Percentiles rank a stretch among this genome's conserved stretches.
Evolutionary conservation across 2,797 vertebrate genomes (phyloP).

Genomic region (Botia almorhae): DNA sequence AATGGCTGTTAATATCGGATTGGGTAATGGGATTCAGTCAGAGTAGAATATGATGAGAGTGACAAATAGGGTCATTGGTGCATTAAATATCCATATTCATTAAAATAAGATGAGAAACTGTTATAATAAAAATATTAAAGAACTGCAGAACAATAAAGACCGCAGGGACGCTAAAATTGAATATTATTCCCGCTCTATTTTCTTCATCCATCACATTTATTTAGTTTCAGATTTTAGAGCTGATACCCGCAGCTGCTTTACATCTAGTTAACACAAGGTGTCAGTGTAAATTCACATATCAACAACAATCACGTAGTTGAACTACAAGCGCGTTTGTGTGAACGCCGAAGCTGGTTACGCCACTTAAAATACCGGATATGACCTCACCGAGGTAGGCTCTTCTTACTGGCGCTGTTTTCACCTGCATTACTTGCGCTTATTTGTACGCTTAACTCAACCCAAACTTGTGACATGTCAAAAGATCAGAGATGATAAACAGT

Average conservation of each 20-base stretch:
- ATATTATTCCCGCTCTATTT: too few species aligned
- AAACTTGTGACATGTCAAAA: not conserved
- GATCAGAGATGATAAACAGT: not conserved
- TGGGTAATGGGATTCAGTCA: not conserved
- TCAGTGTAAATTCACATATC: slow-evolving; percentile 56
- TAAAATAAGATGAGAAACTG: not conserved
- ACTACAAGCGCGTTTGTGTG: not conserved
- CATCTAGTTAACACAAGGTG: slow-evolving; percentile 51
- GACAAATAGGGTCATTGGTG: not conserved
- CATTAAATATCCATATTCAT: not conserved
- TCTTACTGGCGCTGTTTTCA: not conserved
- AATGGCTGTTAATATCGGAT: not conserved
- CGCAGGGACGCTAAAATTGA: too few species aligned
- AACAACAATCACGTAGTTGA: not conserved
- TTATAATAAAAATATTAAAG: not conserved
- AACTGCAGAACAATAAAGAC: not conserved
- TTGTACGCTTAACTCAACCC: not conserved
- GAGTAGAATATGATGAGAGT: not conserved
- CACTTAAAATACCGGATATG: not conserved
- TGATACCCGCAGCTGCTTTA: not conserved
- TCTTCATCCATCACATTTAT: not conserved
- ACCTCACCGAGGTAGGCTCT: not conserved
- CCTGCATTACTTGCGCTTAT: not conserved
- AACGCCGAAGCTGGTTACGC: not conserved
- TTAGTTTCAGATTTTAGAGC: not conserved